Conservation (phyloP, 2,888 invertebrate genomes). For the Hydropsyche betteni region DNA sequence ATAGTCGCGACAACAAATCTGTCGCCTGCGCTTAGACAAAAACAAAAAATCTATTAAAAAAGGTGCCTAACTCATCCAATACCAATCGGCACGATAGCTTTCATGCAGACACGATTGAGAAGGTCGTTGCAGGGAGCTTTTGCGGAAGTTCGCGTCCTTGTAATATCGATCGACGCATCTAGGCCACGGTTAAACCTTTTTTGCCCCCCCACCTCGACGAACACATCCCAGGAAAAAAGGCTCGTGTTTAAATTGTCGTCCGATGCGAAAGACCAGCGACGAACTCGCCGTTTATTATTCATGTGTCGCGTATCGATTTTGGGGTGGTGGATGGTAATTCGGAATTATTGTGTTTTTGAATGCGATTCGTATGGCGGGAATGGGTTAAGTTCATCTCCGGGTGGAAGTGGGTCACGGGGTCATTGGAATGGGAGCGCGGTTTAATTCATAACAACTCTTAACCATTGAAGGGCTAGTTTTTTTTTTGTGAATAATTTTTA, state of each 20-base stretch:
- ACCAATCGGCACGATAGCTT: background rate
- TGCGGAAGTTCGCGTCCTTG: conserved; percentile 39
- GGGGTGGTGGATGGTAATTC: no score
- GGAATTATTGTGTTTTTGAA: no score
- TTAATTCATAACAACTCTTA: conserved; percentile 14
- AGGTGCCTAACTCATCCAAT: background rate
- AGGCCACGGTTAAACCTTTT: conserved; percentile 42
- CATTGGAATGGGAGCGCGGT: background rate
- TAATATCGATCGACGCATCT: conserved; percentile 41
- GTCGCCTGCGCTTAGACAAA: no score
- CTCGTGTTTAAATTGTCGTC: no score
- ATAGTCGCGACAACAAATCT: no score
- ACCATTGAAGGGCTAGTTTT: background rate
- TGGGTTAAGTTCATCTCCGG: conserved; percentile 23
- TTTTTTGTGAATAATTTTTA: no score
- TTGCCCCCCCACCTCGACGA: background rate
- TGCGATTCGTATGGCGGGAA: background rate
- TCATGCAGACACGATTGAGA: conserved; percentile 3
- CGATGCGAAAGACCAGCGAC: background rate
- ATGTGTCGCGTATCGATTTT: conserved; percentile 7
- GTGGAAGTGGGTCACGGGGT: conserved; percentile 12
- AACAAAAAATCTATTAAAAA: no score
- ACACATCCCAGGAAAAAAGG: no score
- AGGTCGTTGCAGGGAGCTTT: conserved; percentile 39
- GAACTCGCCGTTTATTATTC: background rate